These are phyloP conservation scores for Entelurus aequoreus DNA, from an alignment of 2,113 vertebrate species.

Conservation along the genomic window DNA sequence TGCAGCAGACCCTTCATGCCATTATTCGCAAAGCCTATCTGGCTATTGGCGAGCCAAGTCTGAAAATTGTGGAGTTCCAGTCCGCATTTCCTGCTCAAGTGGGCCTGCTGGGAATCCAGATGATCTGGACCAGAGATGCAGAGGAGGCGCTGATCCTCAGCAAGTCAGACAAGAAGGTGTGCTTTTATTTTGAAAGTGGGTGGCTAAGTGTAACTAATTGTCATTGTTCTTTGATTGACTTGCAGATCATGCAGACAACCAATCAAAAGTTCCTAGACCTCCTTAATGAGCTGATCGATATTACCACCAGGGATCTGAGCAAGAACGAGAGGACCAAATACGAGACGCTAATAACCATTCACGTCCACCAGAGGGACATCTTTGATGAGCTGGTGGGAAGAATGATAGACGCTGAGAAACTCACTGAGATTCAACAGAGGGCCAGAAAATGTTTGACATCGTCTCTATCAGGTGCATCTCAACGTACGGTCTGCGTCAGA, in stretches of 20 bases:
- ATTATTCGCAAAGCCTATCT: conserved; percentile 74
- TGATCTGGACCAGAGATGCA: conserved; percentile 84
- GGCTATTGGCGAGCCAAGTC: conserved; percentile 60
- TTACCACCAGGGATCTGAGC: conserved; percentile 78
- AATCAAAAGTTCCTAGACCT: conserved; percentile 80
- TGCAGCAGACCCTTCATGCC: conserved; percentile 74
- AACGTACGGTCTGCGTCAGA: conserved; percentile 74
- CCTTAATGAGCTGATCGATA: conserved; percentile 77
- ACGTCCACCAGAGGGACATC: conserved; percentile 86
- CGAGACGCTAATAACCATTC: conserved; percentile 86
- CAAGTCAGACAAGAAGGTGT: conserved; percentile 77
- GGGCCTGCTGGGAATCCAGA: conserved; percentile 83
- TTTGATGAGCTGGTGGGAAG: conserved; percentile 84
- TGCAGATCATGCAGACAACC: conserved; percentile 75
- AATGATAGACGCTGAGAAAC: conserved; percentile 44
- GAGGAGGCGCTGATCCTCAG: conserved; percentile 82
- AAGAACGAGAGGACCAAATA: conserved; percentile 83
- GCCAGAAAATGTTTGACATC: conserved; percentile 63
- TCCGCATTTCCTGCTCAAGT: conserved; percentile 61
- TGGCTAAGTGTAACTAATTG: background rate
- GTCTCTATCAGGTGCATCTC: conserved; percentile 80
- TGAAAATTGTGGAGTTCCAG: conserved; percentile 75
- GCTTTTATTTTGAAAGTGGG: conserved; percentile 10
- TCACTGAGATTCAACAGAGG: conserved; percentile 47
- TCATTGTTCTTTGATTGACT: background rate